Evolutionary conservation across 2,113 vertebrate genomes (phyloP), one percentile per base, ranked within the genome.

Genomic region (Polyodon spathula): DNA sequence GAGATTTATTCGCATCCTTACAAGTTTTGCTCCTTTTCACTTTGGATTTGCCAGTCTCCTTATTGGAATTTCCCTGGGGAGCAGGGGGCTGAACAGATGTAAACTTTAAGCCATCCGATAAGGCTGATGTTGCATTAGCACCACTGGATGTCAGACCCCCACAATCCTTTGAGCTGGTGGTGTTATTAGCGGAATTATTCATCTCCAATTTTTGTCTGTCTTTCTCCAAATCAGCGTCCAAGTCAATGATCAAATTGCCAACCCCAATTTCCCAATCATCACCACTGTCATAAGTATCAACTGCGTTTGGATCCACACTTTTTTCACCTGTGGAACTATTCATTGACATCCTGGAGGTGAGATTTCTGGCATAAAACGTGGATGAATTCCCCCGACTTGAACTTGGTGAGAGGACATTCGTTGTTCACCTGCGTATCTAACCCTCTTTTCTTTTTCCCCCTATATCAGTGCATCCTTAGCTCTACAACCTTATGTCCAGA

Each of bases 141-240:
- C 87, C 87, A 81, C 76, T 76, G 70, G 86, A 83, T 76, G 86
- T 81, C 81, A 90, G 82, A 77, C 85, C 86, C 78, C 87, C 88
- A 17, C 89, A 89, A 83, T 91, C 91, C 84, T 91, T 90, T 66
- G 86, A 82, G 79, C 78, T 71, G 73, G 67, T 81, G 81, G 78
- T 86, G 71, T 75, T 84, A 77, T 62, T 79, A 69, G 85, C 82
- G 77, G 92, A 88, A 77, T 92, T 92, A 88, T 88, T 92, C 92
- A 95, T 95, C 81, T 93, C 90, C 86, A 91, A 86, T 88, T 91
- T 91, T 81, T 90, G 92, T 89, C 89, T 92, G 85, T 95, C 93
- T 72, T 90, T 89, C 71, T 92, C 92, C 84, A 93, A 84, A 91
- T 97, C 94, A 51, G 93, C 92, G 67, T 95, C 92, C 88, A 94